These are phyloP conservation scores for Dicrostonyx torquatus DNA, from an alignment of 2,797 vertebrate species.

Conservation along the genomic window DNA sequence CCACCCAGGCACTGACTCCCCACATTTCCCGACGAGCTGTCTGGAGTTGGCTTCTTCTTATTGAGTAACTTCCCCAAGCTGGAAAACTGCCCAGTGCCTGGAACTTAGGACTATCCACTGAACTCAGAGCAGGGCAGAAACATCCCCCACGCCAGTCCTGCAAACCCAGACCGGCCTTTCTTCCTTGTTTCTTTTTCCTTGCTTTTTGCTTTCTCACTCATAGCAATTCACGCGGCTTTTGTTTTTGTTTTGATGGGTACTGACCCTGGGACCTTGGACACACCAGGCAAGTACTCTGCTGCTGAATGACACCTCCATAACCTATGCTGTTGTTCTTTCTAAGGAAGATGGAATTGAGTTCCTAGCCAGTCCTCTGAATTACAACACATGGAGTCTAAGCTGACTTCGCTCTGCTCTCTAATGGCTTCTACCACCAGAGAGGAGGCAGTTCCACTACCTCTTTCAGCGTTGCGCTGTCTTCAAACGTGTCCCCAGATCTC, in stretches of 20 bases:
- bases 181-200: background rate
- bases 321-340: background rate
- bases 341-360: background rate
- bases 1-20: constrained; percentile 72
- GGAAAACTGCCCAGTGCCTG: constrained; percentile 39
- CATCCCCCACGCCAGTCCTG: background rate
- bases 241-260: background rate
- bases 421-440: background rate
- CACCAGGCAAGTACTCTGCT: background rate
- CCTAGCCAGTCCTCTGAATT: background rate
- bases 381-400: background rate
- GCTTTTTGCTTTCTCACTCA: constrained; percentile 16
- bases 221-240: background rate
- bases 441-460: constrained; percentile 5
- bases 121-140: background rate
- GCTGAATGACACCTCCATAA: background rate
- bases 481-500: background rate
- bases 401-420: background rate
- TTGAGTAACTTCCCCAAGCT: constrained; percentile 72
- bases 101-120: constrained; percentile 34
- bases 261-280: too few species aligned
- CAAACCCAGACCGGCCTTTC: background rate
- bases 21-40: constrained; percentile 70
- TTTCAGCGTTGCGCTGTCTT: background rate
- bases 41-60: constrained; percentile 64